Percentiles rank a stretch among this genome's conserved stretches.
phyloP scores from a whole-genome alignment of 2,797 vertebrate genomes.

The Uromys caudimaculatus region DNA sequence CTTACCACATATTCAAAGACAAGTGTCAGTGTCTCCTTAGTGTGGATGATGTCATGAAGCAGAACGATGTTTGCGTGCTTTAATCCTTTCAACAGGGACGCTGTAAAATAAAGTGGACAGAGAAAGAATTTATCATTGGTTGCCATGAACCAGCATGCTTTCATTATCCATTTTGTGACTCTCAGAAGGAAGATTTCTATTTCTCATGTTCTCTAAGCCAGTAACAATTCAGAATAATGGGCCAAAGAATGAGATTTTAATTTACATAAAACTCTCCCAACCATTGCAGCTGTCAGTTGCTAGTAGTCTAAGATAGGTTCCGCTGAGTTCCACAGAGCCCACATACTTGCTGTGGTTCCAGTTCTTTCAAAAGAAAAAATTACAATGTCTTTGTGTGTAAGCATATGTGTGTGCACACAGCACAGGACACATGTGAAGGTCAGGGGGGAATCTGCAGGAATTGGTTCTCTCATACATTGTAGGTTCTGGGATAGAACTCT shows the following conservation, averaged over 20 bases:
- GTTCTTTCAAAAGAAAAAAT: background rate
- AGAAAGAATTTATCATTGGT: conserved; percentile 1
- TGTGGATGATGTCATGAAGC: conserved; percentile 94
- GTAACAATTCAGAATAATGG: conserved; percentile 2
- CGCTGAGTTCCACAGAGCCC: background rate
- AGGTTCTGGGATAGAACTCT: background rate
- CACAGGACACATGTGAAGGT: too few relatives aligned
- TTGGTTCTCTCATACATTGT: background rate
- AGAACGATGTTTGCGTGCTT: conserved; percentile 94
- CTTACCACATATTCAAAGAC: conserved; percentile 95
- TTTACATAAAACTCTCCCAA: background rate
- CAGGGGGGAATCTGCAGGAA: too few relatives aligned
- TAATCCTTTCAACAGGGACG: conserved; percentile 96
- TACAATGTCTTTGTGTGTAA: background rate
- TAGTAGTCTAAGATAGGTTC: background rate
- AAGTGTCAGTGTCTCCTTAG: conserved; percentile 93
- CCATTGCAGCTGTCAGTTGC: background rate
- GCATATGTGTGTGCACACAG: background rate
- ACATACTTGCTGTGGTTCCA: background rate
- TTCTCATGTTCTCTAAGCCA: background rate
- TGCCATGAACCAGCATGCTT: background rate
- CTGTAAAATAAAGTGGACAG: conserved; percentile 87
- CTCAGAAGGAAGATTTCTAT: background rate
- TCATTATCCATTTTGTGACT: background rate
- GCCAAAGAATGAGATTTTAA: background rate